Percentiles rank a stretch among this genome's conserved stretches.
These are phyloP conservation scores for Octopus sinensis DNA, from an alignment of 1,140 invertebrate species.

Conservation along the genomic window DNA sequence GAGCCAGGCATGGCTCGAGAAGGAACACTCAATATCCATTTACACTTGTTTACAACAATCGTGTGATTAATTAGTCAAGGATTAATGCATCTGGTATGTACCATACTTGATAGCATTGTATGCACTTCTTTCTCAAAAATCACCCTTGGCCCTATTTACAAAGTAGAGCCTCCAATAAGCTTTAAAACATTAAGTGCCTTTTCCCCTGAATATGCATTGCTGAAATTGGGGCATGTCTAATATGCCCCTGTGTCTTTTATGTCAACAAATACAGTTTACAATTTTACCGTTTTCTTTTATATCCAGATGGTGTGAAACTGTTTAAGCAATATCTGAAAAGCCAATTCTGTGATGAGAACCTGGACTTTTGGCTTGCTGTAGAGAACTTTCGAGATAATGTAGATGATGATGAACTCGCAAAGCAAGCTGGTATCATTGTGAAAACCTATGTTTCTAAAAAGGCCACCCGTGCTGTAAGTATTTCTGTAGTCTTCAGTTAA, in stretches of 20 bases:
- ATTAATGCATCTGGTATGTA: no score
- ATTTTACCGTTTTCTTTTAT: not conserved
- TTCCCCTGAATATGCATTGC: not conserved
- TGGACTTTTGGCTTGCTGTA: not conserved
- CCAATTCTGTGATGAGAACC: slow-evolving; percentile 1
- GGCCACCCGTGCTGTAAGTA: not conserved
- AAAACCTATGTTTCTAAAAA: not conserved
- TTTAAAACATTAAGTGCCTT: not conserved
- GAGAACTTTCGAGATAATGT: not conserved
- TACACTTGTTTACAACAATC: no score
- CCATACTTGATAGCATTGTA: not conserved
- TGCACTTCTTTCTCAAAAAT: not conserved
- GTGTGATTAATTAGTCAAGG: no score
- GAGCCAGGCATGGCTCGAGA: no score
- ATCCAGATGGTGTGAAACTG: not conserved
- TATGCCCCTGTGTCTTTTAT: not conserved
- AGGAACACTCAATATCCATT: no score
- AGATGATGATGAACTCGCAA: not conserved
- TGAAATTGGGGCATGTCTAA: not conserved
- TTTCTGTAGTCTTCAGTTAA: not conserved
- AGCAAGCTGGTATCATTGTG: not conserved
- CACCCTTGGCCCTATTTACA: not conserved
- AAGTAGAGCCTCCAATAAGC: not conserved
- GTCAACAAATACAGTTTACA: not conserved
- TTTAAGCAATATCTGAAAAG: not conserved